These are phyloP conservation scores for Brachyhypopomus occidentalis DNA, from an alignment of 2,113 vertebrate species.

Conservation along the genomic window DNA sequence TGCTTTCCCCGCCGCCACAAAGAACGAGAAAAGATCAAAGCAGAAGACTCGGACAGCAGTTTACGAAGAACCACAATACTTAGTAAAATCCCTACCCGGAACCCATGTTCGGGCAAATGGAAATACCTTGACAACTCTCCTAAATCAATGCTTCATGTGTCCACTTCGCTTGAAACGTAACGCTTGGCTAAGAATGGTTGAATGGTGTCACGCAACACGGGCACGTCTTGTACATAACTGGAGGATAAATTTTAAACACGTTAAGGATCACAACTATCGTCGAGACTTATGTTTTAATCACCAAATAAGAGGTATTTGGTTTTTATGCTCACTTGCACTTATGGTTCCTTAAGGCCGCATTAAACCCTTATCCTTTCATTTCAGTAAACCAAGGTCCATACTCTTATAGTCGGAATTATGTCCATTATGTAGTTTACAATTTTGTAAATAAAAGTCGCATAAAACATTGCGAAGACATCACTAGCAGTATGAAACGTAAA, in stretches of 20 bases:
- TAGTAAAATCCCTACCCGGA: conserved; percentile 80
- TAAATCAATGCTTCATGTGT: conserved; percentile 54
- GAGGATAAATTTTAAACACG: not conserved
- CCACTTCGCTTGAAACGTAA: not conserved
- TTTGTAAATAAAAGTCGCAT: not conserved
- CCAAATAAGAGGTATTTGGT: not conserved
- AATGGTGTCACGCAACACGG: not conserved
- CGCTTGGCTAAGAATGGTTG: conserved; percentile 1
- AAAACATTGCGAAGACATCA: not conserved
- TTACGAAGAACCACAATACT: conserved; percentile 83
- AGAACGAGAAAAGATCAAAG: conserved; percentile 72
- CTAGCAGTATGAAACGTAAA: not conserved
- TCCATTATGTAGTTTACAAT: not conserved
- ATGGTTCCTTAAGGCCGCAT: not conserved
- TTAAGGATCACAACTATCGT: conserved; percentile 22
- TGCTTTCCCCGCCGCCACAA: conserved; percentile 82
- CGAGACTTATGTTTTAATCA: conserved; percentile 34
- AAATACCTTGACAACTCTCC: conserved; percentile 75
- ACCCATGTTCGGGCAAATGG: conserved; percentile 79
- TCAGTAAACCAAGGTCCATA: conserved; percentile 1
- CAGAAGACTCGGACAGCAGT: conserved; percentile 90
- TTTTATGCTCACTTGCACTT: not conserved
- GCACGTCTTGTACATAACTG: not conserved
- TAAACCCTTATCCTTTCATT: not conserved
- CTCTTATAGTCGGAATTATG: too few relatives aligned